Conservation (phyloP, 2,113 vertebrate species). For the Ailurus styani region DNA sequence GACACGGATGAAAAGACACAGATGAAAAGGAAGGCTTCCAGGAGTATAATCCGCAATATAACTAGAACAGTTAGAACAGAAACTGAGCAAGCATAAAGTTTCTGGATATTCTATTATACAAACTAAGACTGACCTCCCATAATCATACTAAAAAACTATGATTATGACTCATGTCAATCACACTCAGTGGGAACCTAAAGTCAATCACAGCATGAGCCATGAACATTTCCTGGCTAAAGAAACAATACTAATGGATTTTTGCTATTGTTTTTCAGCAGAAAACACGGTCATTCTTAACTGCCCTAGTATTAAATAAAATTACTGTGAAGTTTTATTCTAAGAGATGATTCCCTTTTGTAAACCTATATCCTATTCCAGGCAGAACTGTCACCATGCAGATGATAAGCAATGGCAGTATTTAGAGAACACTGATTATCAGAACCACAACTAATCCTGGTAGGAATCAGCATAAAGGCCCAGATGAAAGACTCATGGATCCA, state of each 20-base stretch:
- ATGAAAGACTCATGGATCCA: not conserved
- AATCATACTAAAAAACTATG: not conserved
- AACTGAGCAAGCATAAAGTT: not conserved
- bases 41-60: not conserved
- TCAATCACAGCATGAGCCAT: not conserved
- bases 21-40: not conserved
- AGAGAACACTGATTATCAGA: not conserved
- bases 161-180: not conserved
- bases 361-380: not conserved
- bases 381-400: not conserved
- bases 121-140: not conserved
- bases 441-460: not conserved
- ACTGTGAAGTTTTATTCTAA: not conserved
- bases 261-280: not conserved
- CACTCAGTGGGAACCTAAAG: not conserved
- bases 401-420: not conserved
- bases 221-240: not conserved
- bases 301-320: conserved; percentile 6
- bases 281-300: not conserved
- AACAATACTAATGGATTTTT: not conserved
- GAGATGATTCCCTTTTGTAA: not conserved
- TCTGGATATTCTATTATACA: not conserved
- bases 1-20: too few relatives aligned
- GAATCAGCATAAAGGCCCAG: not conserved
- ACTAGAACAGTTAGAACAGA: not conserved